Percentiles rank a stretch among this genome's conserved stretches.
These are phyloP conservation scores for Thera britannica DNA, from an alignment of 2,888 invertebrate species.

Conservation along the genomic window DNA sequence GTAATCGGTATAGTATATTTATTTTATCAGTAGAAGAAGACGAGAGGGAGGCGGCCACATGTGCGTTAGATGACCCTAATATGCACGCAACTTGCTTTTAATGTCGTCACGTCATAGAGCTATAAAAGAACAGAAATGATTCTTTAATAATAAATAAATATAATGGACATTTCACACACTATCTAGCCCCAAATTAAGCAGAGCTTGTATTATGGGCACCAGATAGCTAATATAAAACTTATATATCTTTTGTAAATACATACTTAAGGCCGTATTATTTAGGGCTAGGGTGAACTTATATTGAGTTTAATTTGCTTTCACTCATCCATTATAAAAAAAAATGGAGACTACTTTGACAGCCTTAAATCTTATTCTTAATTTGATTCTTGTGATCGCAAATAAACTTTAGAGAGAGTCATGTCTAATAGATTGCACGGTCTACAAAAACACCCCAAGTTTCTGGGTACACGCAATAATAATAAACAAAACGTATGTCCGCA, in stretches of 20 bases:
- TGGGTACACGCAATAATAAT: conserved; percentile 36
- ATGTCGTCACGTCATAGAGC: conserved; percentile 26
- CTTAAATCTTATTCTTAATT: too few relatives aligned
- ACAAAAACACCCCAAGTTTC: conserved; percentile 31
- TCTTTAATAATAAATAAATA: too few relatives aligned
- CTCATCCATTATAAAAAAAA: too few relatives aligned
- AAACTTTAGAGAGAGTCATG: background rate
- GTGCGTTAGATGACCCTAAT: conserved; percentile 38
- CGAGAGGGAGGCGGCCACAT: conserved; percentile 29
- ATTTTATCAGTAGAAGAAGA: conserved; percentile 25
- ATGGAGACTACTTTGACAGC: too few relatives aligned
- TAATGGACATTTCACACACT: too few relatives aligned
- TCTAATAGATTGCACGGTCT: conserved; percentile 15
- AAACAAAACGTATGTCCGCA: conserved; percentile 33
- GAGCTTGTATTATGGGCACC: too few relatives aligned
- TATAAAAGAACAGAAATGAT: background rate
- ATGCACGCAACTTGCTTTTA: conserved; percentile 38
- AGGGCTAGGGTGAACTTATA: too few relatives aligned
- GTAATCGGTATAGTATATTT: conserved; percentile 24
- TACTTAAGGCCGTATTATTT: too few relatives aligned
- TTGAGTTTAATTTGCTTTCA: too few relatives aligned
- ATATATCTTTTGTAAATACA: too few relatives aligned
- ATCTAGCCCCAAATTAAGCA: too few relatives aligned
- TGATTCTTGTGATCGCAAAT: background rate
- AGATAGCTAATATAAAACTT: too few relatives aligned